A percentile compares a stretch with the other conserved stretches of the same genome.
phyloP scores from a whole-genome alignment of 2,797 vertebrate genomes.

The Tapirus indicus region DNA sequence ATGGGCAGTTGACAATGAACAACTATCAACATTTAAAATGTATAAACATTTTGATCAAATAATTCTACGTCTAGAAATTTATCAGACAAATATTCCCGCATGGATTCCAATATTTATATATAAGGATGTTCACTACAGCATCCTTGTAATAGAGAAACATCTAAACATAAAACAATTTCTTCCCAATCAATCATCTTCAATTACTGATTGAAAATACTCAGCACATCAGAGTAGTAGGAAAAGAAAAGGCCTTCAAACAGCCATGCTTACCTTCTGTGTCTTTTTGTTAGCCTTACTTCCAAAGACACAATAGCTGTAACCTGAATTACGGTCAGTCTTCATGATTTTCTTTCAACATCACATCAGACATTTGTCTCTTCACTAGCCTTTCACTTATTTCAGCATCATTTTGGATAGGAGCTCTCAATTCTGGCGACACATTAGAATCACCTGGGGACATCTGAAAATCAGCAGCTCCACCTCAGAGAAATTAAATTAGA shows the following conservation, averaged over 20 bases:
- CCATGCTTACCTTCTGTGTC: not conserved
- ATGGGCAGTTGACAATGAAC: not conserved
- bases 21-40: not conserved
- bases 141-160: not conserved
- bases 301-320: not conserved
- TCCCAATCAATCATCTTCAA: not conserved
- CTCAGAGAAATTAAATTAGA: not conserved
- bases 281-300: not conserved
- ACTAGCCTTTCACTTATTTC: not conserved
- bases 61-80: conserved; percentile 36
- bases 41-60: conserved; percentile 11
- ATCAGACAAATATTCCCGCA: not conserved
- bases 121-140: not conserved
- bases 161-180: not conserved
- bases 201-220: not conserved
- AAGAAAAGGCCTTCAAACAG: not conserved
- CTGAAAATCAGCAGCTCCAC: not conserved
- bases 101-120: not conserved
- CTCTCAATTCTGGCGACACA: not conserved
- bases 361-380: not conserved
- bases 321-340: not conserved
- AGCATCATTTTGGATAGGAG: not conserved
- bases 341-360: not conserved
- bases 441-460: not conserved
- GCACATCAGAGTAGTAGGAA: not conserved